phyloP scores from a whole-genome alignment of 2,113 vertebrate species.

The Channa maculata region DNA sequence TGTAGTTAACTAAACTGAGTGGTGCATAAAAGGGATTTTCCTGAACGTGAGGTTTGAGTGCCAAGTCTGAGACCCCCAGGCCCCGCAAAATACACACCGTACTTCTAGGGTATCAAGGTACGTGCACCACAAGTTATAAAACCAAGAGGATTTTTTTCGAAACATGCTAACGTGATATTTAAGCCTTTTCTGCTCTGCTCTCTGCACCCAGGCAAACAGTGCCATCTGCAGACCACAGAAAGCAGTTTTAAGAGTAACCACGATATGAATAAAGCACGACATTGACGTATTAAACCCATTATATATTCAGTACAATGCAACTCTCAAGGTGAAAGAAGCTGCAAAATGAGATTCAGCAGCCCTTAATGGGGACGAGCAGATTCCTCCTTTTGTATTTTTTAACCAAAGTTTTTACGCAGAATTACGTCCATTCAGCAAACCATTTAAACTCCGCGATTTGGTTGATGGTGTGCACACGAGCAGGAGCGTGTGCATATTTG shows the following conservation, averaged over 20 bases:
- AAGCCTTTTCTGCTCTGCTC: too few relatives aligned
- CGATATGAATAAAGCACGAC: constrained; percentile 60
- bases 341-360: too few relatives aligned
- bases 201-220: constrained; percentile 3
- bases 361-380: too few relatives aligned
- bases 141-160: neutral
- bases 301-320: constrained; percentile 62
- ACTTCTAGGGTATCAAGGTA: neutral
- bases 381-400: constrained; percentile 10
- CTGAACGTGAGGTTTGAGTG: constrained; percentile 39
- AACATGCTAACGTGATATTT: too few relatives aligned
- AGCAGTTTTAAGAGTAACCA: constrained; percentile 1
- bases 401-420: neutral
- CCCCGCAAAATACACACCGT: too few relatives aligned
- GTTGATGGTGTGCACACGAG: neutral
- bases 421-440: neutral
- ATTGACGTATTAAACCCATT: constrained; percentile 42
- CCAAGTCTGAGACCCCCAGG: constrained; percentile 5
- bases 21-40: constrained; percentile 55
- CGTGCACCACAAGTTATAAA: constrained; percentile 8
- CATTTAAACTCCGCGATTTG: neutral
- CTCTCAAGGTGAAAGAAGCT: constrained; percentile 28
- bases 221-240: constrained; percentile 42
- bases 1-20: constrained; percentile 1
- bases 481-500: too few relatives aligned